Evolutionary conservation across 2,113 vertebrate species (phyloP), one percentile per base, ranked within the genome.

Genomic region (Felis catus): DNA sequence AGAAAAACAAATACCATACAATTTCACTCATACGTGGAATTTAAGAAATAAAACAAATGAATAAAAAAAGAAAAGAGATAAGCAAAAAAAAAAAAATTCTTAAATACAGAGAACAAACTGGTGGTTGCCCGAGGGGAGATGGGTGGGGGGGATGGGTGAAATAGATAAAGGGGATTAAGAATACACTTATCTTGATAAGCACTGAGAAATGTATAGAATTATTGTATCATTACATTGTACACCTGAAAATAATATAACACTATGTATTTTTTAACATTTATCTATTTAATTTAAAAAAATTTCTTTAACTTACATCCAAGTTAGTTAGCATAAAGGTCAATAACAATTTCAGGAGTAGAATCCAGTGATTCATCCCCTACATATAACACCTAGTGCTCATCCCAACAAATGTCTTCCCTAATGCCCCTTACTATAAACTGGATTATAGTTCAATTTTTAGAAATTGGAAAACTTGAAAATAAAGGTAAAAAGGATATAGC

Each of bases 391-490:
- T 61, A 23, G 58, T 61, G 58, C 58, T 61, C 58, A 23, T 61
- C 21, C 58, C 58, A 61, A 23, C 58, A 61, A 23, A 61, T 61
- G 21, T 61, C 58, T 61, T 23, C 21, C 21, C 23, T 61, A 61
- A 61, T 61, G 21, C 8, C 21, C 58, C 58, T 58, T 21, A 58
- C 55, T 74, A 27, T 45, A 3, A 27, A 74, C 27, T 76, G 45
- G 45, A 41, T 45, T 45, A 73, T 76, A 45, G 6, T 29, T 76
- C 25, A 29, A 76, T 74, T 74, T 45, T 87, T 2, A 29, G 88
- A 94, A 71, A 94, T 88, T 4, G 29, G 33, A 84, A 76, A 79
- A 66, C 36, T 55, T 79, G 9, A 85, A 97, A 89, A 94, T 21
- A 78, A 91, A 89, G 79, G 39, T 87, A 27, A 71, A 96, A 65